Percentiles rank a stretch among this genome's conserved stretches.
Evolutionary conservation across 1,140 invertebrate species (phyloP).

Genomic region (Hyles vespertilio): DNA sequence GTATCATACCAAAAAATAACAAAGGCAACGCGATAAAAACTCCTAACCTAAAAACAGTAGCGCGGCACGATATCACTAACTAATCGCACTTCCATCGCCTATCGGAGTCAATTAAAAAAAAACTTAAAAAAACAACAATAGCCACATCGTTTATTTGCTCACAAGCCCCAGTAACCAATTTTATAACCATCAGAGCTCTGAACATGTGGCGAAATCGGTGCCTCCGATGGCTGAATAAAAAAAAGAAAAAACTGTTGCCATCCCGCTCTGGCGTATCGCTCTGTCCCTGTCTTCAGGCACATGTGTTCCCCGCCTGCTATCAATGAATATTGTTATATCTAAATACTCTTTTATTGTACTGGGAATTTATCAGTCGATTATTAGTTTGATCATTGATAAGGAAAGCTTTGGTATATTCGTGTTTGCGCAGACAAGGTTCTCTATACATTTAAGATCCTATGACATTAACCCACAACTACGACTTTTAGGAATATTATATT

Average conservation of each 20-base stretch:
- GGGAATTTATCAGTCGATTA: conserved; percentile 16
- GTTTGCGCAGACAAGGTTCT: too few relatives aligned
- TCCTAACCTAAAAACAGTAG: too few relatives aligned
- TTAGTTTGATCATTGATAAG: conserved; percentile 4
- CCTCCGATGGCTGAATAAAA: conserved; percentile 25
- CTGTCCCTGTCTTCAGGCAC: conserved; percentile 14
- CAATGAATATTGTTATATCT: conserved; percentile 55
- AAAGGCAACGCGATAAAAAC: too few relatives aligned
- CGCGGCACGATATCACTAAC: neutral
- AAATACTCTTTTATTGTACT: conserved; percentile 42
- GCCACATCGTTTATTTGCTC: conserved; percentile 8
- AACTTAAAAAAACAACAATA: conserved; percentile 5
- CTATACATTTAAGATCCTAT: too few relatives aligned
- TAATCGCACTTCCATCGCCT: conserved; percentile 4
- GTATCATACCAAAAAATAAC: too few relatives aligned
- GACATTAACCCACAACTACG: too few relatives aligned
- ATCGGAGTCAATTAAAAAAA: conserved; percentile 7
- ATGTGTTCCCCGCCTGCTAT: conserved; percentile 51
- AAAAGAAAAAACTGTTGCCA: conserved; percentile 17
- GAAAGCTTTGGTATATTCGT: too few relatives aligned
- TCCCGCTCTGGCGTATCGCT: conserved; percentile 14
- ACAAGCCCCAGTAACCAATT: conserved; percentile 19
- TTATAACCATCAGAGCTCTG: conserved; percentile 21
- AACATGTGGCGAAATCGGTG: conserved; percentile 34
- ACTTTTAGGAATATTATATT: too few relatives aligned